Evolutionary conservation across 2,888 invertebrate genomes (phyloP).

Genomic region (Catotricha subobsoleta): DNA sequence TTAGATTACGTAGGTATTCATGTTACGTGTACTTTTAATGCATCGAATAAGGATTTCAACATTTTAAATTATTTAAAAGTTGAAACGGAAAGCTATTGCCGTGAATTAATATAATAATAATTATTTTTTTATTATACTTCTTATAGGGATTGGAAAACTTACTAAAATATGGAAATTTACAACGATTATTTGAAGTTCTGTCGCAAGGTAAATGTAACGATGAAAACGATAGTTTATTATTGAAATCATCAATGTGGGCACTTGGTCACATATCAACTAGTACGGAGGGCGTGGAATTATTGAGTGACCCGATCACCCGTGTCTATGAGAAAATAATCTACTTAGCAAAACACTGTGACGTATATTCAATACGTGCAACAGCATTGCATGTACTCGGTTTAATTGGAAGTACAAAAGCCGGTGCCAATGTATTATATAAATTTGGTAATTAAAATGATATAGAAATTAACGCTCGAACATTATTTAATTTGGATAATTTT

Average conservation of each 20-base stretch:
- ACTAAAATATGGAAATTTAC: conserved; percentile 22
- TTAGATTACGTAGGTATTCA: too few species aligned
- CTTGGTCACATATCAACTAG: conserved; percentile 68
- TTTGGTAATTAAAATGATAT: conserved; percentile 33
- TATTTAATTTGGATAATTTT: neutral
- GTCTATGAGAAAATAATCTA: conserved; percentile 33
- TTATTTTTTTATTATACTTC: neutral
- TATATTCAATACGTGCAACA: conserved; percentile 77
- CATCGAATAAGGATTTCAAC: too few species aligned
- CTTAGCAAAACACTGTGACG: conserved; percentile 60
- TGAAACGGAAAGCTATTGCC: neutral
- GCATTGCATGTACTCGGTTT: conserved; percentile 78
- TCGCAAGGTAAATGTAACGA: conserved; percentile 37
- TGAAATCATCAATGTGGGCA: conserved; percentile 85
- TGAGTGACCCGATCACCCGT: conserved; percentile 31
- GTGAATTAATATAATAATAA: neutral
- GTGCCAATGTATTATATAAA: conserved; percentile 59
- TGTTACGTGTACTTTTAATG: too few species aligned
- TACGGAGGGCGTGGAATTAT: conserved; percentile 51
- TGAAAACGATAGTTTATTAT: conserved; percentile 50
- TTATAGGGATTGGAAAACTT: conserved; percentile 23
- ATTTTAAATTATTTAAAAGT: too few species aligned
- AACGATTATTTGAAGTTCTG: conserved; percentile 21
- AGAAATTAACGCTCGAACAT: neutral
- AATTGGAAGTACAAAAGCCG: conserved; percentile 64